phyloP scores from a whole-genome alignment of 2,113 vertebrate species.

The Rhizomys pruinosus region DNA sequence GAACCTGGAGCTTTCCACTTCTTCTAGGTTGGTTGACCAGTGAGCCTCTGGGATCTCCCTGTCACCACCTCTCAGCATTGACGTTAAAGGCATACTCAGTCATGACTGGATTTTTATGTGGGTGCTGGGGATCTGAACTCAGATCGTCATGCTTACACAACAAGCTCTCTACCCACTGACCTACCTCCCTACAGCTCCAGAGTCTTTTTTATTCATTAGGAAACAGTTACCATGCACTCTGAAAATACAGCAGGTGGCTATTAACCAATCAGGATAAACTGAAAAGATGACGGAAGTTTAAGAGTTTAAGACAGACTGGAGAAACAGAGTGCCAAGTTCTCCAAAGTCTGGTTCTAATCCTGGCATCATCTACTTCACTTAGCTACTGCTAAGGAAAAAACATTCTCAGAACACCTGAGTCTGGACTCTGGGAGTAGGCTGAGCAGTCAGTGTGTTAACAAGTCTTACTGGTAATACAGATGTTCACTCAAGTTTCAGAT shows the following conservation, averaged over 20 bases:
- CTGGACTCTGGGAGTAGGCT: background rate
- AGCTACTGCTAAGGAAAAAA: background rate
- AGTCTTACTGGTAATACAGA: background rate
- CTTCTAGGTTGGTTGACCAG: background rate
- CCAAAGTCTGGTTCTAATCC: background rate
- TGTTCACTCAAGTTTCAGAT: background rate
- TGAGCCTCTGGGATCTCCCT: background rate
- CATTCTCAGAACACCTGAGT: background rate
- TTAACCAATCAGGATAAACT: background rate
- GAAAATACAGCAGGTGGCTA: background rate
- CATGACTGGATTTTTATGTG: background rate
- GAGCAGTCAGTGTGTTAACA: background rate
- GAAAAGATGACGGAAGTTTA: background rate
- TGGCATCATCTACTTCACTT: accelerated
- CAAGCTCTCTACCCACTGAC: background rate
- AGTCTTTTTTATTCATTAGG: conserved; percentile 3
- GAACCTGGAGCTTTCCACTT: background rate
- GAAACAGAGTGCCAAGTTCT: background rate
- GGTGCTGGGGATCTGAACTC: background rate
- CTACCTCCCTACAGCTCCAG: too few relatives aligned
- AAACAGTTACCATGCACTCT: background rate
- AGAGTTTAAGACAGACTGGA: background rate
- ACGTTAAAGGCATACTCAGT: background rate
- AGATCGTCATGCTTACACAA: too few relatives aligned
- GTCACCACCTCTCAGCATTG: background rate